Conservation (phyloP, 2,888 invertebrate species). For the Chloroclysta siterata region DNA sequence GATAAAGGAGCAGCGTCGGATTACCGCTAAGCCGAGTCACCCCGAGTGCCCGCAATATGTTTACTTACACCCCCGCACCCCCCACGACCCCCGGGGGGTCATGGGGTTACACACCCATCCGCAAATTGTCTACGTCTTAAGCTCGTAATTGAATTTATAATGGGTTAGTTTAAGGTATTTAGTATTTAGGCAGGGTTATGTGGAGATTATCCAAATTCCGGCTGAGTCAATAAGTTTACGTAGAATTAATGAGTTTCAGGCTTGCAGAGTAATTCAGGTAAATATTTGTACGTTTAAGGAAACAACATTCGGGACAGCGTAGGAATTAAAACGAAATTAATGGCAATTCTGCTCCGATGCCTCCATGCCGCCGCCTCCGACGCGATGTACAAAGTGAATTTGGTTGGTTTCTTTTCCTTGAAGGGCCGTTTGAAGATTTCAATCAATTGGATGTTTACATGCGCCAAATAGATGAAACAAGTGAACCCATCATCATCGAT, state of each 20-base stretch:
- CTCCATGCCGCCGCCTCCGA: too few relatives aligned
- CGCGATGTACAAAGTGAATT: slow-evolving; percentile 16
- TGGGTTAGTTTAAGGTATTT: slow-evolving; percentile 79
- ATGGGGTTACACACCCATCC: slow-evolving; percentile 49
- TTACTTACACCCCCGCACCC: slow-evolving; percentile 49
- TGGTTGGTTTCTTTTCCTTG: slow-evolving; percentile 20
- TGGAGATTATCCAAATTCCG: slow-evolving; percentile 38
- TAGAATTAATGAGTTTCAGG: slow-evolving; percentile 34
- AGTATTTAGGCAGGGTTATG: slow-evolving; percentile 60
- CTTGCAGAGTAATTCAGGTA: slow-evolving; percentile 10
- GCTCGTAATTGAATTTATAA: slow-evolving; percentile 82
- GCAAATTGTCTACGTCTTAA: slow-evolving; percentile 76
- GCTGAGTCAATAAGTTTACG: slow-evolving; percentile 34
- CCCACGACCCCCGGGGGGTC: neutral
- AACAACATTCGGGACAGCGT: slow-evolving; percentile 10
- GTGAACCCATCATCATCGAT: neutral
- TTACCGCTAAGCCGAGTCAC: slow-evolving; percentile 50
- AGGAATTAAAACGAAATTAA: slow-evolving; percentile 16
- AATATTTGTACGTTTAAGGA: slow-evolving; percentile 21
- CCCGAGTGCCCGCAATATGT: slow-evolving; percentile 74
- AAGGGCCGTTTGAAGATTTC: slow-evolving; percentile 15
- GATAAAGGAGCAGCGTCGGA: slow-evolving; percentile 68
- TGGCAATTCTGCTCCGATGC: slow-evolving; percentile 8
- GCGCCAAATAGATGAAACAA: slow-evolving; percentile 8
- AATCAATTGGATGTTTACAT: slow-evolving; percentile 10